phyloP scores from a whole-genome alignment of 2,888 invertebrate genomes.

The Harmothoe impar region DNA sequence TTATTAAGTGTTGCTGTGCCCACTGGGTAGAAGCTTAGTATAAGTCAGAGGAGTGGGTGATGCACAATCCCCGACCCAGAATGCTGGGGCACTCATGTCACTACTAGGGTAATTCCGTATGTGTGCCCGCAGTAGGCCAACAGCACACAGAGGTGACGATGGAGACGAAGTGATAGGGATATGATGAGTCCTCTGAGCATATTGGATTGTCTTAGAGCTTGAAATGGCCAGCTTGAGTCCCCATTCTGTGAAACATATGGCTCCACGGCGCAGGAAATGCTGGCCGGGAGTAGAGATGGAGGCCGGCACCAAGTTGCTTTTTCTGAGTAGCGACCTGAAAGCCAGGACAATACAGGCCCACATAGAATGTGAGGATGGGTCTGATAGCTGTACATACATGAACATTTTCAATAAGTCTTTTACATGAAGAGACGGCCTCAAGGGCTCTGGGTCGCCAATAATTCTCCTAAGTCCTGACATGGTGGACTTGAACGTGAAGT shows the following conservation, averaged over 20 bases:
- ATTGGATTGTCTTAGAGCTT: not conserved
- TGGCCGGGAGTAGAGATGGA: not conserved
- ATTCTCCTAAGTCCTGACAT: no score
- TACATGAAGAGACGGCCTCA: no score
- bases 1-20: no score
- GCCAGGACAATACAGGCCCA: not conserved
- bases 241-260: not conserved
- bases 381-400: not conserved
- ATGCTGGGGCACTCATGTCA: not conserved
- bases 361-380: not conserved
- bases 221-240: not conserved
- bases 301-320: not conserved
- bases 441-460: not conserved
- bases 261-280: not conserved
- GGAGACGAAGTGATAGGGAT: not conserved
- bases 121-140: not conserved
- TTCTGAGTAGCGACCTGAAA: not conserved
- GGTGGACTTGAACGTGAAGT: no score
- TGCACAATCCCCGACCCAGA: not conserved
- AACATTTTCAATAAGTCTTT: not conserved
- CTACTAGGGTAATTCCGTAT: not conserved
- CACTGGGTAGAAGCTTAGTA: no score
- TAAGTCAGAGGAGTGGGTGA: not conserved
- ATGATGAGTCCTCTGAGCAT: not conserved
- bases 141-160: not conserved